phyloP scores from a whole-genome alignment of 2,888 invertebrate genomes.

The Cephus sareptanus region DNA sequence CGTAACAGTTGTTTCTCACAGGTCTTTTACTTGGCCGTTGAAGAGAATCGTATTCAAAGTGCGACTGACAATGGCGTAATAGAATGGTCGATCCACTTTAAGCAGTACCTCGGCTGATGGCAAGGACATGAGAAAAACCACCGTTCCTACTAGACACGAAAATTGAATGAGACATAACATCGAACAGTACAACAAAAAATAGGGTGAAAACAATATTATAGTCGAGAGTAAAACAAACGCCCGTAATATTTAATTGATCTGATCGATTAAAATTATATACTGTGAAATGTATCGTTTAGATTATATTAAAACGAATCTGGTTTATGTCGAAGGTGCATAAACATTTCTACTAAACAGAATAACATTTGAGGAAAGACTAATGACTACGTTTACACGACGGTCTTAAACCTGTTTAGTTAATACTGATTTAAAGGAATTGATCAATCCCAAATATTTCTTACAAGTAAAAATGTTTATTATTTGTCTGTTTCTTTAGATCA shows the following conservation, averaged over 20 bases:
- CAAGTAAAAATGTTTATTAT: too few relatives aligned
- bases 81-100: slow-evolving; percentile 29
- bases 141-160: neutral
- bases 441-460: too few relatives aligned
- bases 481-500: too few relatives aligned
- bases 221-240: neutral
- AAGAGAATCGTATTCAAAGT: slow-evolving; percentile 18
- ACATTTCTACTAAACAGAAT: too few relatives aligned
- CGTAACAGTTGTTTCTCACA: too few relatives aligned
- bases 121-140: neutral
- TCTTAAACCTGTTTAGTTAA: too few relatives aligned
- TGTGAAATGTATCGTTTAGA: too few relatives aligned
- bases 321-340: too few relatives aligned
- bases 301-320: too few relatives aligned
- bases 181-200: slow-evolving; percentile 18
- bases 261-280: neutral
- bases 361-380: too few relatives aligned
- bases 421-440: too few relatives aligned
- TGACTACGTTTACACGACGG: too few relatives aligned
- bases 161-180: slow-evolving; percentile 19
- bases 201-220: neutral
- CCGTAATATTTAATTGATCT: neutral
- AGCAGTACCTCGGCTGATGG: slow-evolving; percentile 18
- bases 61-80: neutral
- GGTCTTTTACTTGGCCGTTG: slow-evolving; percentile 7